Evolutionary conservation across 2,797 vertebrate genomes (phyloP).

Genomic region (Gambusia yucatana): DNA sequence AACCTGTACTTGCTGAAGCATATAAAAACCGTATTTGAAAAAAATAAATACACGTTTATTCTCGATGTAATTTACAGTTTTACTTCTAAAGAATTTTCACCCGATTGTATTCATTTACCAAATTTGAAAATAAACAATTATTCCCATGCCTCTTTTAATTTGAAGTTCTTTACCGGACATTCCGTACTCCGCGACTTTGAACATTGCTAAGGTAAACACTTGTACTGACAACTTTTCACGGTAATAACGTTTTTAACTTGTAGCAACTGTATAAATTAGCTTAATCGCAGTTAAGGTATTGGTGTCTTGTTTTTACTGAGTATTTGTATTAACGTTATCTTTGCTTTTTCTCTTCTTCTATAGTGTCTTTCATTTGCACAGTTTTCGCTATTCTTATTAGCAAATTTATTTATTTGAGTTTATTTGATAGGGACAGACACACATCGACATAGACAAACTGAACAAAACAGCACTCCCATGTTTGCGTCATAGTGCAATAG

Average conservation of each 20-base stretch:
- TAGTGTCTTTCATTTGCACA: background rate
- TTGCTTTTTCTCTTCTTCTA: background rate
- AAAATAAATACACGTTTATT: background rate
- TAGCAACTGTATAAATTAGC: background rate
- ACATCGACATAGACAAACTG: too few relatives aligned
- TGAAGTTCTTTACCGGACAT: conserved; percentile 42
- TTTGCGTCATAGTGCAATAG: too few relatives aligned
- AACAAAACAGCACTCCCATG: too few relatives aligned
- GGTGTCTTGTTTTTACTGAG: background rate
- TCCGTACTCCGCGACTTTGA: accelerated
- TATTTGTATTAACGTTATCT: background rate
- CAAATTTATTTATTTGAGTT: background rate
- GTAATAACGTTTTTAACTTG: conserved; percentile 14
- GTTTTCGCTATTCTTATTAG: background rate
- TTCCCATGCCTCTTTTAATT: conserved; percentile 29
- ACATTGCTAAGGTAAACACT: background rate
- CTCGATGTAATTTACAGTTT: background rate
- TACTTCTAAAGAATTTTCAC: background rate
- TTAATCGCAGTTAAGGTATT: background rate
- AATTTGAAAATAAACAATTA: background rate
- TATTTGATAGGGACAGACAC: too few relatives aligned
- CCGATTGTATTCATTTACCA: background rate
- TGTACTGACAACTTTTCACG: conserved; percentile 36
- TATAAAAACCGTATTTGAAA: background rate
- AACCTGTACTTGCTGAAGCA: background rate